Conservation (phyloP, 2,113 vertebrate species). For the Myxocyprinus asiaticus region DNA sequence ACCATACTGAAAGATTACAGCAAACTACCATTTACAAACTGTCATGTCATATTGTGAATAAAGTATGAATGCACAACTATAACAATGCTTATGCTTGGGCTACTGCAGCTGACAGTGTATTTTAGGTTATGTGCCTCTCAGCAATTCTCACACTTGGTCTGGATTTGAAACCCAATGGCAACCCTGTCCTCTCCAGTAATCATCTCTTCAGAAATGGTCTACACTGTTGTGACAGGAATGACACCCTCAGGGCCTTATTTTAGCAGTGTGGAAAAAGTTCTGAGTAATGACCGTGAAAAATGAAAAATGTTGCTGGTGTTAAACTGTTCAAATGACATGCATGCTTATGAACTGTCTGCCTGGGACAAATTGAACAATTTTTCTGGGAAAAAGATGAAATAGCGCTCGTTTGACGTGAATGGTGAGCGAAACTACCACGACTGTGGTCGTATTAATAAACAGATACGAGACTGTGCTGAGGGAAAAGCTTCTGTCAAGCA, state of each 20-base stretch:
- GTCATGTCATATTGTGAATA: conserved; percentile 2
- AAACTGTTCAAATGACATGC: conserved; percentile 5
- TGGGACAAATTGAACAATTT: conserved; percentile 3
- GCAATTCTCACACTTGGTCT: conserved; percentile 32
- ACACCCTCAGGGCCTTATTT: conserved; percentile 16
- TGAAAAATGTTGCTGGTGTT: not conserved
- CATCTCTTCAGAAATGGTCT: conserved; percentile 21
- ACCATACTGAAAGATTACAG: not conserved
- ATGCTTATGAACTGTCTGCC: not conserved
- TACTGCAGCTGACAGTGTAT: conserved; percentile 26
- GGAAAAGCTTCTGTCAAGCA: conserved; percentile 27
- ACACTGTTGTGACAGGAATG: conserved; percentile 29
- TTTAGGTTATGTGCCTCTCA: conserved; percentile 24
- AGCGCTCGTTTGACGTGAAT: conserved; percentile 13
- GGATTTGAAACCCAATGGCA: conserved; percentile 30
- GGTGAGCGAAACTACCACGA: not conserved
- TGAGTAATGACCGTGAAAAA: conserved; percentile 6
- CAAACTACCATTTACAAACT: conserved; percentile 10
- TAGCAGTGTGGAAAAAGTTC: conserved; percentile 10
- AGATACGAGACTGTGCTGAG: not conserved
- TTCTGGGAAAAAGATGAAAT: conserved; percentile 7
- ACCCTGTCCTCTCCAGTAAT: conserved; percentile 29
- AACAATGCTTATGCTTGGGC: not conserved
- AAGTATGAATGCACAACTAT: not conserved
- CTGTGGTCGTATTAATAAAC: conserved; percentile 28